Conservation (phyloP, 53 echinoderm and acorn worm genomes). For the Holothuria scabra region DNA sequence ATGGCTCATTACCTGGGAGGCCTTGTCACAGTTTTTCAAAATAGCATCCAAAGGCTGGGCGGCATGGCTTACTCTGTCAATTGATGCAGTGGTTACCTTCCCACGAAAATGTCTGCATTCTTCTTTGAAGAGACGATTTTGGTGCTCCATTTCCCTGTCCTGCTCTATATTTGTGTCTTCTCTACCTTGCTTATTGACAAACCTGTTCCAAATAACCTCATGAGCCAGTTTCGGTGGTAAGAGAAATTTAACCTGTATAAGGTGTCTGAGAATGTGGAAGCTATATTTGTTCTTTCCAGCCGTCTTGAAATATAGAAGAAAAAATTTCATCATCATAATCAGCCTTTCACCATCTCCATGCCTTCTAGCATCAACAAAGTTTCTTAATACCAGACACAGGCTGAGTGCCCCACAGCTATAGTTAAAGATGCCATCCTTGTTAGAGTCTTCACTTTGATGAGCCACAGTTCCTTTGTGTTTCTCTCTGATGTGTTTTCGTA, state of each 20-base stretch:
- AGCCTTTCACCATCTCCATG: slow-evolving; percentile 58
- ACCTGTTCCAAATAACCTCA: slow-evolving; percentile 68
- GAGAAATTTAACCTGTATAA: slow-evolving; percentile 57
- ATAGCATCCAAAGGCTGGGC: slow-evolving; percentile 32
- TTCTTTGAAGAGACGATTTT: slow-evolving; percentile 65
- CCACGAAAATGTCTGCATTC: slow-evolving; percentile 51
- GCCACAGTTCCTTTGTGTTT: not conserved
- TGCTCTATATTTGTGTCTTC: slow-evolving; percentile 54
- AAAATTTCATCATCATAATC: slow-evolving; percentile 50
- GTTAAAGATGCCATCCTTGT: slow-evolving; percentile 47
- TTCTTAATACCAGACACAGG: slow-evolving; percentile 49
- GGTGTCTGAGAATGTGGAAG: slow-evolving; percentile 47
- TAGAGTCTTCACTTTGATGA: not conserved
- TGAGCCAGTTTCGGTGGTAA: slow-evolving; percentile 66
- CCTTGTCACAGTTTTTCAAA: slow-evolving; percentile 33
- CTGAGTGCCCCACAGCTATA: slow-evolving; percentile 62
- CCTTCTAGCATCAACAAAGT: slow-evolving; percentile 57
- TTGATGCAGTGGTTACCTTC: slow-evolving; percentile 42
- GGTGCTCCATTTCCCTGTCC: slow-evolving; percentile 63
- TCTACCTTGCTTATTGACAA: slow-evolving; percentile 54
- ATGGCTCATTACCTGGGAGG: slow-evolving; percentile 1
- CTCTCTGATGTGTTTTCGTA: not conserved
- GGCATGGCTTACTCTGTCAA: slow-evolving; percentile 52
- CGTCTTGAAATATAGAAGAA: slow-evolving; percentile 49
- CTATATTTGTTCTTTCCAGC: slow-evolving; percentile 59